Evolutionary conservation across 30 jellyfish, hydroid and myxozoan species (phyloP).

Genomic region (Rhopilema esculentum): DNA sequence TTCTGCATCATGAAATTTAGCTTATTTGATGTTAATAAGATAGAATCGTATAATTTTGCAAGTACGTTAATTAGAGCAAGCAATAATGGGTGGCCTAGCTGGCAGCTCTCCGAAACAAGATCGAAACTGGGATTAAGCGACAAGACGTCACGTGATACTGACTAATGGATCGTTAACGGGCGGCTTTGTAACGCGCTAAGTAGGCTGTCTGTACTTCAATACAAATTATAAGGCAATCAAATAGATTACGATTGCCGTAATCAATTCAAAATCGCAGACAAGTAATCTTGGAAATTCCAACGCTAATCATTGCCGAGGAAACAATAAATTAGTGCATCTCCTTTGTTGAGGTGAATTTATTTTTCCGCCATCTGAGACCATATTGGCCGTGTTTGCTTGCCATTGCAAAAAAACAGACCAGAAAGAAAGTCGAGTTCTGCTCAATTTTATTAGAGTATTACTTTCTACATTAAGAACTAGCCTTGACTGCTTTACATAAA

Average conservation of each 20-base stretch:
- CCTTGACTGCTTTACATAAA: too few relatives aligned
- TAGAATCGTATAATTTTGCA: too few relatives aligned
- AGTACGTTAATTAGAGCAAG: too few relatives aligned
- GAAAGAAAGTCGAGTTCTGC: neutral
- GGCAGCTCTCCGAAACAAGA: neutral
- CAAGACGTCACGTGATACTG: neutral
- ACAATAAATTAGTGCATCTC: constrained; percentile 18
- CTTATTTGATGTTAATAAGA: too few relatives aligned
- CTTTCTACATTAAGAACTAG: too few relatives aligned
- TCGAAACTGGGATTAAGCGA: neutral
- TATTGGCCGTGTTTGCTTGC: neutral
- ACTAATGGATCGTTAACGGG: neutral
- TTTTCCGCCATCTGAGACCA: constrained; percentile 16
- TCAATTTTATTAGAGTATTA: too few relatives aligned
- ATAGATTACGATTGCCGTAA: constrained; percentile 50
- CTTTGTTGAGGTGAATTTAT: neutral
- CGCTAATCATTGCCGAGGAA: constrained; percentile 13
- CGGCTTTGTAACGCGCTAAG: neutral
- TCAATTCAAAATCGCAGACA: constrained; percentile 56
- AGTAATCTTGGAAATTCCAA: constrained; percentile 18
- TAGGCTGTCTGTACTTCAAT: neutral
- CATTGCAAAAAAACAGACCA: neutral
- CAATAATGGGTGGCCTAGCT: neutral
- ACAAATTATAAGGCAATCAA: constrained; percentile 27
- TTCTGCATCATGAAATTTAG: too few relatives aligned